These are phyloP conservation scores for Stenodema calcarata DNA, from an alignment of 2,888 invertebrate species.

Conservation along the genomic window DNA sequence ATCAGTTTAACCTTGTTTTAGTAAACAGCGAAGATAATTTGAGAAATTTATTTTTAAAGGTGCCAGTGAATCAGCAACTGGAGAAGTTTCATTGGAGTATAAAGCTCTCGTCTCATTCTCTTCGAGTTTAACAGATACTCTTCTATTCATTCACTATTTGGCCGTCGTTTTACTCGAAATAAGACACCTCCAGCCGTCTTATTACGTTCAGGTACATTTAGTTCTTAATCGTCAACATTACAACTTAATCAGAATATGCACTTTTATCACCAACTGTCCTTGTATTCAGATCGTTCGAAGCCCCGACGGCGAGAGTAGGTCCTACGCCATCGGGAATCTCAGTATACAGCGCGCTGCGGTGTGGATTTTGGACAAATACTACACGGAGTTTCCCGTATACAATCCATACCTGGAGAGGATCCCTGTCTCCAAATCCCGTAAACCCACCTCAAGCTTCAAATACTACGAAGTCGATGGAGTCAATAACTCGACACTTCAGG, in stretches of 20 bases:
- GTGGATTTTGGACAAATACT: constrained; percentile 90
- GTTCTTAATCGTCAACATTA: too few species aligned
- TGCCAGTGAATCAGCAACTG: constrained; percentile 78
- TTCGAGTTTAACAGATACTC: constrained; percentile 88
- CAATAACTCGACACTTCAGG: constrained; percentile 61
- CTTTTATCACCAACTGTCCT: background rate
- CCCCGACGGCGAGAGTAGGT: constrained; percentile 91
- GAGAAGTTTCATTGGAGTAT: constrained; percentile 79
- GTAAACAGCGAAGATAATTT: background rate
- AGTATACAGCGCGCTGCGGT: constrained; percentile 96
- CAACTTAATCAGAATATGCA: too few species aligned
- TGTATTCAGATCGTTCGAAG: constrained; percentile 77
- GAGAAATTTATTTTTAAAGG: constrained; percentile 62
- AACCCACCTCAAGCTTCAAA: constrained; percentile 83
- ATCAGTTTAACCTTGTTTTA: too few species aligned
- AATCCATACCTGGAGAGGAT: constrained; percentile 94
- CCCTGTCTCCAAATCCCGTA: constrained; percentile 81
- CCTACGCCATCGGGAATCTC: constrained; percentile 87
- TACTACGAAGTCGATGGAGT: constrained; percentile 96
- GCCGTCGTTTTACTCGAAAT: constrained; percentile 93
- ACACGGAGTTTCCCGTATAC: constrained; percentile 94
- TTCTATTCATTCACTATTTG: constrained; percentile 93
- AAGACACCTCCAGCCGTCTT: constrained; percentile 88
- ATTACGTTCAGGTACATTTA: constrained; percentile 74
- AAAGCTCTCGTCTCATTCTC: constrained; percentile 91